Conservation (phyloP, 1,140 invertebrate species). For the Bombyx mori region DNA sequence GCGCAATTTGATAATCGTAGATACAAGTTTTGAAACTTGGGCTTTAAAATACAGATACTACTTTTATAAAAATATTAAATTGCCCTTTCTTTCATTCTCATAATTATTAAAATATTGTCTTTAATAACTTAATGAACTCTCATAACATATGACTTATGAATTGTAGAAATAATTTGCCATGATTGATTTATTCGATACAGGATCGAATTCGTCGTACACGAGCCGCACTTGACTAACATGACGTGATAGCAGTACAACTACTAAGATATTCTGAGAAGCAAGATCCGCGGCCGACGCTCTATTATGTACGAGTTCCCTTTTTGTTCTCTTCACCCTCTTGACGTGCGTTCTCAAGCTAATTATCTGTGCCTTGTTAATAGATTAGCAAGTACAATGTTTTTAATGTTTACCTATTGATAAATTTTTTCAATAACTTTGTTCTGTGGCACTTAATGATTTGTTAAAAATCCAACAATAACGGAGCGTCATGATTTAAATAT, state of each 20-base stretch:
- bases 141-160: background rate
- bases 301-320: constrained; percentile 53
- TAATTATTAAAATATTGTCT: too few relatives aligned
- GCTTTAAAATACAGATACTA: too few relatives aligned
- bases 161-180: background rate
- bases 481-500: too few relatives aligned
- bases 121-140: background rate
- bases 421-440: too few relatives aligned
- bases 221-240: constrained; percentile 23
- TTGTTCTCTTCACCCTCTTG: constrained; percentile 29
- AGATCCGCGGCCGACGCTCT: constrained; percentile 44
- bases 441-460: too few relatives aligned
- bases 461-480: too few relatives aligned
- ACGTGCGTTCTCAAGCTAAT: constrained; percentile 30
- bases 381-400: background rate
- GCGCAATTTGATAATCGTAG: too few relatives aligned
- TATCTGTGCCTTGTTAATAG: constrained; percentile 21
- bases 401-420: too few relatives aligned
- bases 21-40: too few relatives aligned
- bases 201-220: constrained; percentile 21
- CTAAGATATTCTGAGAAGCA: constrained; percentile 58
- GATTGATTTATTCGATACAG: background rate
- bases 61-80: too few relatives aligned
- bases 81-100: too few relatives aligned
- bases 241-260: constrained; percentile 40